These are phyloP conservation scores for Dysmachus trigonus DNA, from an alignment of 2,888 invertebrate genomes.

Conservation along the genomic window DNA sequence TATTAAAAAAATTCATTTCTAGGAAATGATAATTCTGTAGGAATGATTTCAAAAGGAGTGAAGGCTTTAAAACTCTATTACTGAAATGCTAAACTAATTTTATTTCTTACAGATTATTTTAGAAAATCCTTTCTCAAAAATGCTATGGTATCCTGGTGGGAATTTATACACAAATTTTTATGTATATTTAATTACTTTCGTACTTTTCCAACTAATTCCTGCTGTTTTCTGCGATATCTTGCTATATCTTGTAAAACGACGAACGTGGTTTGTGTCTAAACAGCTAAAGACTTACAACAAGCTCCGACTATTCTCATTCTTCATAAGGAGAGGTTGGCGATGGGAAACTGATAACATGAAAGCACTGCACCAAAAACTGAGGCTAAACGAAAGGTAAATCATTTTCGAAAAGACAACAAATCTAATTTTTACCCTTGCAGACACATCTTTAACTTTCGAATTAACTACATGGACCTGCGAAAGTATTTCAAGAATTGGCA, in stretches of 20 bases:
- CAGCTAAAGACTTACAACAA: conserved; percentile 38
- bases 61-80: background rate
- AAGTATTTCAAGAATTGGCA: conserved; percentile 43
- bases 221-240: conserved; percentile 67
- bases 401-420: background rate
- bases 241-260: conserved; percentile 55
- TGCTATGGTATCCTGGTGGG: conserved; percentile 63
- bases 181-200: conserved; percentile 64
- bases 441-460: conserved; percentile 36
- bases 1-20: background rate
- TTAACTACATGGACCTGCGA: background rate
- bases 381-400: conserved; percentile 10
- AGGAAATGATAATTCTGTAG: no score
- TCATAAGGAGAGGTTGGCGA: conserved; percentile 14
- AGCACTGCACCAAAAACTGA: conserved; percentile 5
- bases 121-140: conserved; percentile 65
- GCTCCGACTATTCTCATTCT: conserved; percentile 32
- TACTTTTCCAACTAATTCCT: conserved; percentile 68
- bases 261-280: conserved; percentile 22
- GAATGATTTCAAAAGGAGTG: no score
- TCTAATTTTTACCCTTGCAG: background rate
- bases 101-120: conserved; percentile 51
- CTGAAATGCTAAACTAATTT: background rate
- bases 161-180: conserved; percentile 58
- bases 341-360: conserved; percentile 37